phyloP scores from a whole-genome alignment of 2,888 invertebrate genomes.

The Monoplex corrugatus region DNA sequence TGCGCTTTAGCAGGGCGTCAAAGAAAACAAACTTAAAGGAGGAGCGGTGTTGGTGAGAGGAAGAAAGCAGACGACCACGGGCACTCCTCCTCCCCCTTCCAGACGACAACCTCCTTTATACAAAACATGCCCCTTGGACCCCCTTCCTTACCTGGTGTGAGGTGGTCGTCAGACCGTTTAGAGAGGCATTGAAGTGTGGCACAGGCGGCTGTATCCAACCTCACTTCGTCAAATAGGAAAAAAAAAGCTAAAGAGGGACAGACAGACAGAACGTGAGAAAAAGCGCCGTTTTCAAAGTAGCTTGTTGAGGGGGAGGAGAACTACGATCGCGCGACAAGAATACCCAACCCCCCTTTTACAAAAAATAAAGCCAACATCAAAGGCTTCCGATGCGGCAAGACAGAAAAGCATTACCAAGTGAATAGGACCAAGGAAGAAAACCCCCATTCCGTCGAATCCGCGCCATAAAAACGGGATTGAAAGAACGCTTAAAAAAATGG shows the following conservation, averaged over 20 bases:
- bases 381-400: not conserved
- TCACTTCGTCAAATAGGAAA: not conserved
- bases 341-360: too few species aligned
- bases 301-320: not conserved
- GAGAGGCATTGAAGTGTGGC: too few species aligned
- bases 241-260: not conserved
- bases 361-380: not conserved
- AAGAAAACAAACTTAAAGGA: too few species aligned
- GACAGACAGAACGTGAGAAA: not conserved
- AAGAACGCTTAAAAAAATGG: not conserved
- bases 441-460: not conserved
- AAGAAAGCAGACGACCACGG: too few species aligned
- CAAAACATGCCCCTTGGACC: too few species aligned
- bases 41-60: too few species aligned
- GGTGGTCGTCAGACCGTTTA: too few species aligned
- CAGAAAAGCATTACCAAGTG: not conserved
- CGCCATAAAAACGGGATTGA: slow-evolving; percentile 10
- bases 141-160: too few species aligned
- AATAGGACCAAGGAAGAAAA: not conserved
- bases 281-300: not conserved
- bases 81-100: too few species aligned
- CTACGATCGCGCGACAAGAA: not conserved
- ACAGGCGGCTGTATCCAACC: too few species aligned
- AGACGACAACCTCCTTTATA: too few species aligned
- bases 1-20: too few species aligned